Percentiles rank a stretch among this genome's conserved stretches.
phyloP scores from a whole-genome alignment of 2,888 invertebrate genomes.

The Allacma fusca region DNA sequence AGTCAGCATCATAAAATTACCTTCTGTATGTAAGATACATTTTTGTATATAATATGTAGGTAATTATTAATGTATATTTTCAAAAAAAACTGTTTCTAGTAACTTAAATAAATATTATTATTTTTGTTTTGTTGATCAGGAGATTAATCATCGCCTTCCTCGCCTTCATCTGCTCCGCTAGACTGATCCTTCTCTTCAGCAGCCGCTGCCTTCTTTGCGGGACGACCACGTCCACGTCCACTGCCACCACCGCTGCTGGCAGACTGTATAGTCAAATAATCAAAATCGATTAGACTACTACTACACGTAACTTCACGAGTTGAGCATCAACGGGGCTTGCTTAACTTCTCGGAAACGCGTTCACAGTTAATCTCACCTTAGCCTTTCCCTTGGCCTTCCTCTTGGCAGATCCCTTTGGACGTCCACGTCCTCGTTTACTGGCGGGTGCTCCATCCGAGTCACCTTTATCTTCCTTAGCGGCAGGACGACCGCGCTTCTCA shows the following conservation, averaged over 20 bases:
- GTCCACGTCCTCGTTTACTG: conserved; percentile 69
- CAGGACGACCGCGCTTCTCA: conserved; percentile 62
- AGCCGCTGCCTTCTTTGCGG: conserved; percentile 48
- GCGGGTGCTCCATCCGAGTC: conserved; percentile 64
- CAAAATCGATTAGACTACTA: too few relatives aligned
- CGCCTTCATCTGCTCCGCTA: conserved; percentile 53
- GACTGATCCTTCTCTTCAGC: conserved; percentile 55
- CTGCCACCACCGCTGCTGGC: conserved; percentile 49
- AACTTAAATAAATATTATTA: conserved; percentile 1
- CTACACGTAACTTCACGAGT: too few relatives aligned
- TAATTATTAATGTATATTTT: too few relatives aligned
- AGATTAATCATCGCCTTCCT: conserved; percentile 51
- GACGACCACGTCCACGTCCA: conserved; percentile 53
- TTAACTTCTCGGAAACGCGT: too few relatives aligned
- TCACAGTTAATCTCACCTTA: conserved; percentile 62
- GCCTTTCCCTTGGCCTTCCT: conserved; percentile 66
- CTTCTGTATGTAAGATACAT: too few relatives aligned
- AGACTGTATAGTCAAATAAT: too few relatives aligned
- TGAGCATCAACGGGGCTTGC: too few relatives aligned
- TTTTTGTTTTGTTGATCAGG: background rate
- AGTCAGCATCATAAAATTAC: too few relatives aligned
- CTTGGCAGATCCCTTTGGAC: conserved; percentile 68
- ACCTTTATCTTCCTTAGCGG: conserved; percentile 60
- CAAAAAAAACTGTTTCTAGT: too few relatives aligned
- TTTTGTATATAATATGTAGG: too few relatives aligned